A percentile compares a stretch with the other conserved stretches of the same genome.
Evolutionary conservation across 2,113 vertebrate genomes (phyloP).

Genomic region (Centropristis striata): DNA sequence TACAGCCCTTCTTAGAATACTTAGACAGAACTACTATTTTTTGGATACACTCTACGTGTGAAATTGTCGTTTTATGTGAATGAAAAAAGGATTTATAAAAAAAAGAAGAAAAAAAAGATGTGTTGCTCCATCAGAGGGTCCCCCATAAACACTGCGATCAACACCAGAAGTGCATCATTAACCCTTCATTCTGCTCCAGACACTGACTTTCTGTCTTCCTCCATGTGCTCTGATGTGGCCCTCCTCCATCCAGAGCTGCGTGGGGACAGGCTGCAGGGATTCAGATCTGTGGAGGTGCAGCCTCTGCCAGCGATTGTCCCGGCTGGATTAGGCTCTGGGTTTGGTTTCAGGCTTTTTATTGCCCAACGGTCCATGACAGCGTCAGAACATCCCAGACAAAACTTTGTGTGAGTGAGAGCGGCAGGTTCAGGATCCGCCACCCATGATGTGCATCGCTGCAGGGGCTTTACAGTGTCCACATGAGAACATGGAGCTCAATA

Average conservation of each 20-base stretch:
- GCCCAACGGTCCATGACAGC: conserved; percentile 62
- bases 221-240: conserved; percentile 49
- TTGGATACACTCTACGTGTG: too few species aligned
- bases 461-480: background rate
- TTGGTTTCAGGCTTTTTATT: conserved; percentile 81
- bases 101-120: too few species aligned
- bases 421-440: conserved; percentile 67
- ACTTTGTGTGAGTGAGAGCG: conserved; percentile 67
- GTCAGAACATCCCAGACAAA: conserved; percentile 51
- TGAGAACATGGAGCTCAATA: too few species aligned
- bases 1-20: too few species aligned
- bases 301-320: conserved; percentile 73
- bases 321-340: conserved; percentile 76
- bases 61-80: too few species aligned
- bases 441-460: conserved; percentile 6
- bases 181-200: conserved; percentile 3
- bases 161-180: background rate
- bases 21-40: too few species aligned
- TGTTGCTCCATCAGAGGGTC: background rate
- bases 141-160: conserved; percentile 3
- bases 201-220: conserved; percentile 22
- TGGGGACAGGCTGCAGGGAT: conserved; percentile 40
- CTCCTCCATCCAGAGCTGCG: conserved; percentile 22
- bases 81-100: too few species aligned
- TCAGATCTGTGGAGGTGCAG: conserved; percentile 34